phyloP scores from a whole-genome alignment of 1,140 invertebrate genomes.

The Dreissena rostriformis region DNA sequence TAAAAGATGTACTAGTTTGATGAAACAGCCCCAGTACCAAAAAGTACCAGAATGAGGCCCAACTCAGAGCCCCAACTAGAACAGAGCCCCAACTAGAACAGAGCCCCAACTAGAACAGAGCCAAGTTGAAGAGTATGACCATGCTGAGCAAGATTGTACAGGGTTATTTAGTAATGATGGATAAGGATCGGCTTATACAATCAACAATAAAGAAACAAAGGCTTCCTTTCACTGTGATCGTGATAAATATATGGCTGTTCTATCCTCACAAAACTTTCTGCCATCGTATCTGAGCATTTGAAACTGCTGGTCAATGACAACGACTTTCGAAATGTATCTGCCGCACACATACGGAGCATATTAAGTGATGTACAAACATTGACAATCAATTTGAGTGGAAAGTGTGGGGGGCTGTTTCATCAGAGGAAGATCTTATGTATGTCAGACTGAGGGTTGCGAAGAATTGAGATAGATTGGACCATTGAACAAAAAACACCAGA shows the following conservation, averaged over 20 bases:
- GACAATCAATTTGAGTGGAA: background rate
- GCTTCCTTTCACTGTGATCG: too few relatives aligned
- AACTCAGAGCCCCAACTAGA: too few relatives aligned
- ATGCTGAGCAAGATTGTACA: background rate
- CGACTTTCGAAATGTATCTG: background rate
- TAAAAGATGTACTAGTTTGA: slow-evolving; percentile 9
- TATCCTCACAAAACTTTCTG: background rate
- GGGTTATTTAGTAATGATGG: too few relatives aligned
- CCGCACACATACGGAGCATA: background rate
- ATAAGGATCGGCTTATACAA: too few relatives aligned
- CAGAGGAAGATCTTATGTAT: background rate
- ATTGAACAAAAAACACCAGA: background rate
- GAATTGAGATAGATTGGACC: background rate
- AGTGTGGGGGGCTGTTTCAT: background rate
- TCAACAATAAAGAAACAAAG: background rate
- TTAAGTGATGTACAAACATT: background rate
- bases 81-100: too few relatives aligned
- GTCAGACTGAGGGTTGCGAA: background rate
- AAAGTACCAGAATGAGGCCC: background rate
- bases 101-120: background rate
- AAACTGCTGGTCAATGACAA: background rate
- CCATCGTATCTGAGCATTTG: background rate
- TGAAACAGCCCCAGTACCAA: background rate
- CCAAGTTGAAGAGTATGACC: background rate
- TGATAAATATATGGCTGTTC: background rate